Evolutionary conservation across 2,888 invertebrate genomes (phyloP).

Genomic region (Amphipyra tragopoginis): DNA sequence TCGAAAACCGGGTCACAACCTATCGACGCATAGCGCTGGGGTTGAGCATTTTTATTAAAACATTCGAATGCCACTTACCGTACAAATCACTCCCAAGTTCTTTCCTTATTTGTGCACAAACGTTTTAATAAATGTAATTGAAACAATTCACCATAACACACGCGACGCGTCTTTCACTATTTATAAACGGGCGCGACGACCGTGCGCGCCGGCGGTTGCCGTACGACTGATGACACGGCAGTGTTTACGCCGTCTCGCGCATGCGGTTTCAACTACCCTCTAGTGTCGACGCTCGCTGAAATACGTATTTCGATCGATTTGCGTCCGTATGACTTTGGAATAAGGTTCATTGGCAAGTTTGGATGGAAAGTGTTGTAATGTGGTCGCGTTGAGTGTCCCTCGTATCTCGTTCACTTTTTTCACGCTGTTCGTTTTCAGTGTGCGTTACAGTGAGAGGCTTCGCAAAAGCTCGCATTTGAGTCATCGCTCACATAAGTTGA

Average conservation of each 20-base stretch:
- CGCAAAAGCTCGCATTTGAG: conserved; percentile 12
- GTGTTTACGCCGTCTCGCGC: conserved; percentile 82
- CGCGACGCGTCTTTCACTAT: conserved; percentile 67
- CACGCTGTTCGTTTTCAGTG: conserved; percentile 56
- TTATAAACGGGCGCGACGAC: conserved; percentile 52
- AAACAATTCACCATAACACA: conserved; percentile 73
- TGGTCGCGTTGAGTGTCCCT: conserved; percentile 38
- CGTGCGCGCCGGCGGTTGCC: conserved; percentile 70
- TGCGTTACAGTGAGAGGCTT: conserved; percentile 35
- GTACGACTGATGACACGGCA: conserved; percentile 73
- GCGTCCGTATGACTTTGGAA: conserved; percentile 46
- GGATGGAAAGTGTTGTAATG: conserved; percentile 36
- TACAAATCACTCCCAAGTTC: conserved; percentile 68
- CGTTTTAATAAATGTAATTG: conserved; percentile 55
- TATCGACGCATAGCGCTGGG: conserved; percentile 32
- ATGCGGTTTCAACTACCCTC: conserved; percentile 79
- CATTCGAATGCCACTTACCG: conserved; percentile 65
- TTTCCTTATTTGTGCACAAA: conserved; percentile 65
- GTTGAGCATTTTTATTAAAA: conserved; percentile 30
- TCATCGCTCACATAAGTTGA: conserved; percentile 45
- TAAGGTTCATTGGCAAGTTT: conserved; percentile 43
- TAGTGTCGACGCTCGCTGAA: conserved; percentile 29
- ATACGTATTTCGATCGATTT: conserved; percentile 41
- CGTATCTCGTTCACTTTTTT: conserved; percentile 52
- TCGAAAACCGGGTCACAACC: conserved; percentile 64